Evolutionary conservation across 2,797 vertebrate genomes (phyloP).

Genomic region (Fistularia tabacaria): DNA sequence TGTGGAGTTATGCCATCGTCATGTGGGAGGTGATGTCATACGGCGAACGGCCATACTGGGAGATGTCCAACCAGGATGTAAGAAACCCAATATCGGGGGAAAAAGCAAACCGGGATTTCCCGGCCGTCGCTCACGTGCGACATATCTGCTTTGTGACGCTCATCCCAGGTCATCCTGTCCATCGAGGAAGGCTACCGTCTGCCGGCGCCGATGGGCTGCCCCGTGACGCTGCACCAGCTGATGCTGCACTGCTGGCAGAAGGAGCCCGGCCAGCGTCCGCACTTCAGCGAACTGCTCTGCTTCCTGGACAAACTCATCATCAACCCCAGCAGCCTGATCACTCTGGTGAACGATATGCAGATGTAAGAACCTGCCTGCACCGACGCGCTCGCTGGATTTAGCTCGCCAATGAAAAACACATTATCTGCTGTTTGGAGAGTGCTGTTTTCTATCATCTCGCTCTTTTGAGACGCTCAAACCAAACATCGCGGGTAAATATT

Average conservation of each 20-base stretch:
- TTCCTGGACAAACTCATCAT: conserved; percentile 97
- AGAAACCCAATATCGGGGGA: conserved; percentile 53
- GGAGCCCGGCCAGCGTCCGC: conserved; percentile 87
- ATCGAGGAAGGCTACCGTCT: conserved; percentile 98
- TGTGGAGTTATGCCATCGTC: conserved; percentile 95
- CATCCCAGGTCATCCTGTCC: conserved; percentile 89
- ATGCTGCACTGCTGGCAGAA: conserved; percentile 99
- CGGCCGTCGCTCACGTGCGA: neutral
- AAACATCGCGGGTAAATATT: too few relatives aligned
- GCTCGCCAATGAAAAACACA: neutral
- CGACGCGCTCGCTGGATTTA: neutral
- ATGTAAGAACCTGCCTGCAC: conserved; percentile 44
- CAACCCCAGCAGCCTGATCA: conserved; percentile 90
- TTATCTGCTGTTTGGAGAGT: too few relatives aligned
- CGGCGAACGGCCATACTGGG: conserved; percentile 97
- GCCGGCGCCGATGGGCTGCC: conserved; percentile 94
- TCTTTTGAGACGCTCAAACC: too few relatives aligned
- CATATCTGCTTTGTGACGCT: conserved; percentile 1
- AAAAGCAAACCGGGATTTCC: too few relatives aligned
- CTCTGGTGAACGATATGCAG: conserved; percentile 78
- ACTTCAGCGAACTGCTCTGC: conserved; percentile 86
- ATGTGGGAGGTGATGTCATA: conserved; percentile 99
- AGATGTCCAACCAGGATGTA: conserved; percentile 99
- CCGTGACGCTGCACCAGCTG: conserved; percentile 90
- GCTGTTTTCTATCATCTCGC: too few relatives aligned